These are phyloP conservation scores for Huso huso DNA, from an alignment of 2,797 vertebrate genomes.

Conservation along the genomic window DNA sequence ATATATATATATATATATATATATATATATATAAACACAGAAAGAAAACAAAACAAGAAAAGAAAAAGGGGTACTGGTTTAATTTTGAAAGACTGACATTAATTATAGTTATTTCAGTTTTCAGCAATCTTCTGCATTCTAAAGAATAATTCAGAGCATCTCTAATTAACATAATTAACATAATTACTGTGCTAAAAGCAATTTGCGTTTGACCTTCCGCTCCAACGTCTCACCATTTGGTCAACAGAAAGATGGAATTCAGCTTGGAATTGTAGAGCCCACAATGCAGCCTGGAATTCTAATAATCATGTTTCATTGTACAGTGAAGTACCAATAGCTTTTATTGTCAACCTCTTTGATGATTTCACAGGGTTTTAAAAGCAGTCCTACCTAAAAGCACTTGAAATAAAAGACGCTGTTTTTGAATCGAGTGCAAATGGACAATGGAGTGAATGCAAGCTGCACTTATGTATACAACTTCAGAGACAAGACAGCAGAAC, in stretches of 20 bases:
- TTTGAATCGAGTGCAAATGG: neutral
- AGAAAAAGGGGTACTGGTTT: neutral
- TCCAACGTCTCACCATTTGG: neutral
- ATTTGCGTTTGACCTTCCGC: neutral
- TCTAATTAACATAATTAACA: neutral
- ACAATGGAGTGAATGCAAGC: neutral
- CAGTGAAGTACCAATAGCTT: conserved; percentile 1
- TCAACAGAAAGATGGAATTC: conserved; percentile 1
- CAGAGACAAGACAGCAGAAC: no score
- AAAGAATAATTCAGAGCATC: neutral
- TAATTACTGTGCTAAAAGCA: neutral
- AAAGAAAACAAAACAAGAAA: neutral
- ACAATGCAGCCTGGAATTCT: neutral
- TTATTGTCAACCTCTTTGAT: conserved; percentile 13
- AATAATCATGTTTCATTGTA: conserved; percentile 13
- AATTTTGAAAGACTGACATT: neutral
- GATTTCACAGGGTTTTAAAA: conserved; percentile 6
- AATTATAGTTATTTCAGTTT: conserved; percentile 8
- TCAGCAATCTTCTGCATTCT: neutral
- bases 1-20: no score
- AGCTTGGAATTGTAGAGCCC: neutral
- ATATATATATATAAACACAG: no score
- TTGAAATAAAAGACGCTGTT: neutral
- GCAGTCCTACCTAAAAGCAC: neutral
- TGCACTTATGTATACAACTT: neutral